Conservation (phyloP, 2,888 invertebrate species). For the Polydrusus pterygomalis region DNA sequence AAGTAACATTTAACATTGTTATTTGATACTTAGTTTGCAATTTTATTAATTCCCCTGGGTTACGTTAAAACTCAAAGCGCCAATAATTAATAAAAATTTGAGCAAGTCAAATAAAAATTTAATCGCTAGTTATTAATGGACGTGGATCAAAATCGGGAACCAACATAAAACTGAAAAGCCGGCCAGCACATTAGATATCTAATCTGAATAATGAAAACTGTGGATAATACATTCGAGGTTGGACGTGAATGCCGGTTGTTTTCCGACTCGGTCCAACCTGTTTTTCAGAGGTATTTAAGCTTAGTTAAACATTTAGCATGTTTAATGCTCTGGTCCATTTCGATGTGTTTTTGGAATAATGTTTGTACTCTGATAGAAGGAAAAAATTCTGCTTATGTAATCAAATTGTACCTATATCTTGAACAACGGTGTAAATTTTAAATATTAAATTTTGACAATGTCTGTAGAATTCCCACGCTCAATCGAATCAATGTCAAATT, state of each 20-base stretch:
- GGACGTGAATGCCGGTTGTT: background rate
- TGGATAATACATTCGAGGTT: constrained; percentile 14
- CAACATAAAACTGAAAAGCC: constrained; percentile 2
- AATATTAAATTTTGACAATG: background rate
- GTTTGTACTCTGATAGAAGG: background rate
- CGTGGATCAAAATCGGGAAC: background rate
- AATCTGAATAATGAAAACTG: constrained; percentile 3
- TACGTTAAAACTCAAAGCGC: no score
- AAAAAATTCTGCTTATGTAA: background rate
- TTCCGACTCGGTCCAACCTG: background rate
- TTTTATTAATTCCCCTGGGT: no score
- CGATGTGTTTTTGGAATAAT: background rate
- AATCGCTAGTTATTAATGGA: background rate
- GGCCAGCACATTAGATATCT: background rate
- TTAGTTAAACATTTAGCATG: background rate
- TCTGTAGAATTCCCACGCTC: background rate
- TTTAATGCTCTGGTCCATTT: background rate
- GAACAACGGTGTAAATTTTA: no score
- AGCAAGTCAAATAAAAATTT: background rate
- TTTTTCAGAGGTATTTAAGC: background rate
- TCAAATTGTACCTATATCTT: no score
- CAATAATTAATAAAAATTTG: no score
- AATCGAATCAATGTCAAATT: background rate
- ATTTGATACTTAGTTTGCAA: no score
- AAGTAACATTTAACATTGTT: no score